These are phyloP conservation scores for Neocloeon triangulifer DNA, from an alignment of 1,140 invertebrate genomes.

Conservation along the genomic window DNA sequence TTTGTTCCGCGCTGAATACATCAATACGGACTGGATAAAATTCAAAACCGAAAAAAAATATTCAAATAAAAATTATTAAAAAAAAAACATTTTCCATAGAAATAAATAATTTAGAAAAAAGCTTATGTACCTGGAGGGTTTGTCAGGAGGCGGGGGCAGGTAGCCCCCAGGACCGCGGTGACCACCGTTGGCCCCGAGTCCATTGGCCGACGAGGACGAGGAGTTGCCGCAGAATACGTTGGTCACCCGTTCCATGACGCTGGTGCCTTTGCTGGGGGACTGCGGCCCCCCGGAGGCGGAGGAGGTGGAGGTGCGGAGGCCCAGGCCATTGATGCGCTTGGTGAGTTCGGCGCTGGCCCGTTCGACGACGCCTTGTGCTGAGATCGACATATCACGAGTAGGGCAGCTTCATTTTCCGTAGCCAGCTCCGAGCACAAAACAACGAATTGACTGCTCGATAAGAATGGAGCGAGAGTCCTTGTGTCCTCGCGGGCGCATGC, in stretches of 20 bases:
- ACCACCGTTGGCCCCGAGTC: conserved; percentile 11
- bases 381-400: conserved; percentile 28
- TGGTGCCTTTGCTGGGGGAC: conserved; percentile 20
- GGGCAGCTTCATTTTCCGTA: no score
- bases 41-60: no score
- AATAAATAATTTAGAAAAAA: no score
- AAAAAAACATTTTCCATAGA: no score
- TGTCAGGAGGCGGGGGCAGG: background rate
- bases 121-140: conserved; percentile 4
- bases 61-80: no score
- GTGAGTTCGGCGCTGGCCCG: conserved; percentile 66
- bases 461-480: no score
- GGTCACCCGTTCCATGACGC: conserved; percentile 64
- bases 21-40: no score
- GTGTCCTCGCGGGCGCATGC: no score
- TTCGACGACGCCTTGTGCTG: conserved; percentile 62
- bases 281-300: background rate
- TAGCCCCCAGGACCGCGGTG: conserved; percentile 11
- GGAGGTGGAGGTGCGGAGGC: conserved; percentile 23
- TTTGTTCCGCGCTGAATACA: no score
- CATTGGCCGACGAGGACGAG: conserved; percentile 17
- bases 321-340: conserved; percentile 65
- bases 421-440: no score
- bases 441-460: no score
- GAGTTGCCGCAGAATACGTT: conserved; percentile 52